Evolutionary conservation across 2,888 invertebrate species (phyloP).

Genomic region (Pandemis heparana): DNA sequence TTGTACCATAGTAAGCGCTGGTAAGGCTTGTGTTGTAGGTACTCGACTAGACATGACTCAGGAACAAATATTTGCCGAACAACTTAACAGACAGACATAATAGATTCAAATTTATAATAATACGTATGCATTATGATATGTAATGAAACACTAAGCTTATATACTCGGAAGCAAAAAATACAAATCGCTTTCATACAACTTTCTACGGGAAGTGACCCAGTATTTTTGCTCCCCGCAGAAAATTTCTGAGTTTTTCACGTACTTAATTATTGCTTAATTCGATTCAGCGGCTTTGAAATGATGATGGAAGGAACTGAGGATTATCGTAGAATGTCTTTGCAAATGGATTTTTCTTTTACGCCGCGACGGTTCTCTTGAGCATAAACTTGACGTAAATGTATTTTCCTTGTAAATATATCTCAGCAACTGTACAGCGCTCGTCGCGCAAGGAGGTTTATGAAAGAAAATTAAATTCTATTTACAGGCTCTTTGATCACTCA

Average conservation of each 20-base stretch:
- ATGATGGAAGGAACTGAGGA: not conserved
- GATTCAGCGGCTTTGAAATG: not conserved
- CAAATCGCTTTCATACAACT: no score
- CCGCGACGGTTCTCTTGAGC: not conserved
- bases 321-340: not conserved
- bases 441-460: conserved; percentile 13
- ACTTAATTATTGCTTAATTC: not conserved
- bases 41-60: no score
- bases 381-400: not conserved
- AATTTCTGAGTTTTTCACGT: not conserved
- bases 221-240: no score
- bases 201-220: no score
- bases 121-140: no score
- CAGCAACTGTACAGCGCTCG: not conserved
- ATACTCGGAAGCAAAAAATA: no score
- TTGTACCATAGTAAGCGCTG: no score
- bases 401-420: not conserved
- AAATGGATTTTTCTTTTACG: not conserved
- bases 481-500: not conserved
- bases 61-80: no score
- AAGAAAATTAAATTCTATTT: conserved; percentile 6
- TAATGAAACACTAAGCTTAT: no score
- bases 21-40: no score
- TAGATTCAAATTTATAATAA: no score
- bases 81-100: no score